A percentile compares a stretch with the other conserved stretches of the same genome.
Evolutionary conservation across 2,113 vertebrate species (phyloP).

Genomic region (Coryphaenoides rupestris): DNA sequence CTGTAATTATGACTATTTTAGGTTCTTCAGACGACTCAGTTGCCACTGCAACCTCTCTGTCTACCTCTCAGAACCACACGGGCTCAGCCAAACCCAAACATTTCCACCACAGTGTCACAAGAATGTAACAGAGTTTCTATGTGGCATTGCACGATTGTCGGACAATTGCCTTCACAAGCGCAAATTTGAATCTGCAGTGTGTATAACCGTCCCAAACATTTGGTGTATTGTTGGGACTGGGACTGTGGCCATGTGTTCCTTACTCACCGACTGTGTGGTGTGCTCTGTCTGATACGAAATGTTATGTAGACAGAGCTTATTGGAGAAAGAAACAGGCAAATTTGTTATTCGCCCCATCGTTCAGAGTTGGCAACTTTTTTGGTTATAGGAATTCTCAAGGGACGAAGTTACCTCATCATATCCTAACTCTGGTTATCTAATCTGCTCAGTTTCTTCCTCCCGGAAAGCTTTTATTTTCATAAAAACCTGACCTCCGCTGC

Average conservation of each 20-base stretch:
- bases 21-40: conserved; percentile 56
- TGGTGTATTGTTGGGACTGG: conserved; percentile 27
- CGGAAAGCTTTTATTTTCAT: conserved; percentile 46
- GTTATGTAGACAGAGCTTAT: conserved; percentile 20
- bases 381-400: conserved; percentile 13
- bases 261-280: conserved; percentile 21
- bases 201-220: conserved; percentile 44
- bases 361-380: conserved; percentile 5
- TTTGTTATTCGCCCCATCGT: conserved; percentile 13
- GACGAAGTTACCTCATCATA: conserved; percentile 23
- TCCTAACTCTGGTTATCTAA: conserved; percentile 52
- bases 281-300: conserved; percentile 33
- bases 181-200: conserved; percentile 47
- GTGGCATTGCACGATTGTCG: conserved; percentile 46
- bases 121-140: conserved; percentile 51
- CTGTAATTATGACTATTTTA: conserved; percentile 76
- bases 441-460: conserved; percentile 56
- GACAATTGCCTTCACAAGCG: conserved; percentile 29
- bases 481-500: conserved; percentile 29
- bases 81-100: conserved; percentile 61
- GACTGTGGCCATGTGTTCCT: conserved; percentile 36
- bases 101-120: conserved; percentile 47
- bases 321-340: conserved; percentile 23
- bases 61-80: conserved; percentile 55
- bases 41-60: conserved; percentile 62